Base-by-base conservation (phyloP, 23 tunicate genomes). In the Trididemnum nubilum region DNA sequence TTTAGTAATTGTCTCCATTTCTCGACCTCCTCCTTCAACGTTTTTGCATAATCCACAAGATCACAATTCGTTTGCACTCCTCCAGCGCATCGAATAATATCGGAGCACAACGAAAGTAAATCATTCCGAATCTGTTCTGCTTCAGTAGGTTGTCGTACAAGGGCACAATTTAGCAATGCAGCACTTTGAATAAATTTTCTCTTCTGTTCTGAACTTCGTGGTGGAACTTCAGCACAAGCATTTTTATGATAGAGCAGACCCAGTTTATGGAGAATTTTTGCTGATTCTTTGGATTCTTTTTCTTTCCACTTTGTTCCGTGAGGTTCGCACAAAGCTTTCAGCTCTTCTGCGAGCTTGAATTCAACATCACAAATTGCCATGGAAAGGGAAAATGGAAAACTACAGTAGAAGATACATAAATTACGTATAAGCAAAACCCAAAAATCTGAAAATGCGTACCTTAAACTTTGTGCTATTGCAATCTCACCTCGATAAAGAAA, bases 251-350 rank as follows among this genome's bases (percentile, higher is more conserved):
- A 50, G 5, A 75, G 30, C 59, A 38, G 25, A 4, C 80, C 80
- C 9, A 75, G 26, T 15, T 51, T 15, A 19, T 75, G 80, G 5
- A 75, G 36, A 21, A 75, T 44, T 29, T 75, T 75, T 1, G 80
- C 64, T 75, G 80, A 3, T 40, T 75, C 2, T 25, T 25, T 22
- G 28, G 30, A 2, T 25, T 75, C 28, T 4, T 44, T 40, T 75
- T 50, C 31, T 75, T 52, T 52, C 54, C 54, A 44, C 25, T 25
- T 50, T 75, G 34, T 52, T n/a, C 67, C 67, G n/a, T 61, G 28
- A 12, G 5, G 67, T 21, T 12, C 67, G 29, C 67, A 61, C 26
- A 61, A 24, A 22, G 5, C 5, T 24, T 61, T 61, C 3, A 61
- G 29, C 26, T 61, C 29, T n/a, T n/a, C 25, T 3, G 67, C 67